Conservation (phyloP, 2,113 vertebrate species). For the Neodontobutis hainanensis region DNA sequence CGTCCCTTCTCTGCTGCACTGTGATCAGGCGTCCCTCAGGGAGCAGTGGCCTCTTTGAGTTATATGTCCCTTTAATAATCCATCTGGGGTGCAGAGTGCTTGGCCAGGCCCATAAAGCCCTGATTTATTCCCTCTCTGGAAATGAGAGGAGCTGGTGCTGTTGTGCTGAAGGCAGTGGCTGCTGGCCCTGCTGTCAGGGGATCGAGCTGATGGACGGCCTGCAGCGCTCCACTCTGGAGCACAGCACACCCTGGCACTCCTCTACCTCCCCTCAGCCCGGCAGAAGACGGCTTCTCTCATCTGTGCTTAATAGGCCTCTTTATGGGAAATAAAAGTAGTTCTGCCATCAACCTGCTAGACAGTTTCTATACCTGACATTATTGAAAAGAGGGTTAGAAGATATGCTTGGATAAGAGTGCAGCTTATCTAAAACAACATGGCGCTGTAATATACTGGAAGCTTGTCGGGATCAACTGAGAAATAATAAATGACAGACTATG, state of each 20-base stretch:
- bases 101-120: constrained; percentile 71
- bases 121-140: constrained; percentile 75
- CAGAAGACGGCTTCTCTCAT: constrained; percentile 6
- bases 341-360: constrained; percentile 20
- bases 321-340: constrained; percentile 29
- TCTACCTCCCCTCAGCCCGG: constrained; percentile 15
- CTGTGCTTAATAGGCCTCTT: constrained; percentile 39
- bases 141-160: constrained; percentile 65
- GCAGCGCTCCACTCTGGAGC: constrained; percentile 35
- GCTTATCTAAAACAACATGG: constrained; percentile 25
- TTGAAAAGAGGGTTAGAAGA: constrained; percentile 18
- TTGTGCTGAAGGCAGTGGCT: constrained; percentile 44
- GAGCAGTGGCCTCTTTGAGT: constrained; percentile 74
- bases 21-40: constrained; percentile 68
- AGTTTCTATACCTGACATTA: constrained; percentile 9
- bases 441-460: constrained; percentile 2
- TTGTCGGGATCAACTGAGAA: constrained; percentile 11
- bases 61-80: constrained; percentile 78
- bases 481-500: constrained; percentile 15
- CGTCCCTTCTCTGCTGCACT: constrained; percentile 48
- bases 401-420: not conserved
- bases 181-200: constrained; percentile 65
- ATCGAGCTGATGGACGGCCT: constrained; percentile 69
- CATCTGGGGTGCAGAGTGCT: constrained; percentile 67
- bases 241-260: constrained; percentile 5